Conservation (phyloP, 2,113 vertebrate species). For the Melanostigma gelatinosum region DNA sequence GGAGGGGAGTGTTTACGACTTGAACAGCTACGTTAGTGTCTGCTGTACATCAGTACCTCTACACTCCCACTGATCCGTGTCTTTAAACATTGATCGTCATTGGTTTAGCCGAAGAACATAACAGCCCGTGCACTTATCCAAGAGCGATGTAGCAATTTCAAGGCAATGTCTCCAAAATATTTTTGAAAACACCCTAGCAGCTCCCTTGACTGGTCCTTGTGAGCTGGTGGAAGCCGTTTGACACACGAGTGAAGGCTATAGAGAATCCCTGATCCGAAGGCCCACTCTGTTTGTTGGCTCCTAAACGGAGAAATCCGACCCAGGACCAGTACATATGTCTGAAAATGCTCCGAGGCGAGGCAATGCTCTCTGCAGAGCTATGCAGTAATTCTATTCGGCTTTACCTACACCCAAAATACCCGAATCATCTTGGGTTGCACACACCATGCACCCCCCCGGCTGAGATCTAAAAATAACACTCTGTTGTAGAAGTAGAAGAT, state of each 20-base stretch:
- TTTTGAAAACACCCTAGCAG: slow-evolving; percentile 41
- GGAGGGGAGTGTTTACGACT: slow-evolving; percentile 40
- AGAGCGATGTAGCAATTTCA: slow-evolving; percentile 42
- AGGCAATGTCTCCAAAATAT: slow-evolving; percentile 29
- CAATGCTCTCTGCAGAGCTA: slow-evolving; percentile 46
- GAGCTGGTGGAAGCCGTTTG: slow-evolving; percentile 41
- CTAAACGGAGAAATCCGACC: slow-evolving; percentile 58
- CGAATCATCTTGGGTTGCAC: slow-evolving; percentile 50
- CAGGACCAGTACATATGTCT: slow-evolving; percentile 43
- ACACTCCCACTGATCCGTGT: slow-evolving; percentile 51
- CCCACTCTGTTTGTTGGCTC: slow-evolving; percentile 57
- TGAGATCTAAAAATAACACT: slow-evolving; percentile 43
- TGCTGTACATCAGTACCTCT: slow-evolving; percentile 24
- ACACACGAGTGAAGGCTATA: slow-evolving; percentile 48
- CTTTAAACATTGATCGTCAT: slow-evolving; percentile 42
- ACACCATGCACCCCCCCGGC: slow-evolving; percentile 19
- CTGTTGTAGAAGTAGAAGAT: slow-evolving; percentile 6
- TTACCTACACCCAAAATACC: slow-evolving; percentile 53
- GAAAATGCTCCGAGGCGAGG: slow-evolving; percentile 36
- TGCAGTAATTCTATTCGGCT: slow-evolving; percentile 54
- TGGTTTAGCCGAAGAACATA: slow-evolving; percentile 33
- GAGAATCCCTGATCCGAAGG: slow-evolving; percentile 59
- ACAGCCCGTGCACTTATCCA: slow-evolving; percentile 37
- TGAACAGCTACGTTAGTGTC: slow-evolving; percentile 31
- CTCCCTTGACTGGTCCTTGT: slow-evolving; percentile 35